Base-by-base conservation (phyloP, 2,888 invertebrate species). In the Stenoptilia bipunctidactyla region DNA sequence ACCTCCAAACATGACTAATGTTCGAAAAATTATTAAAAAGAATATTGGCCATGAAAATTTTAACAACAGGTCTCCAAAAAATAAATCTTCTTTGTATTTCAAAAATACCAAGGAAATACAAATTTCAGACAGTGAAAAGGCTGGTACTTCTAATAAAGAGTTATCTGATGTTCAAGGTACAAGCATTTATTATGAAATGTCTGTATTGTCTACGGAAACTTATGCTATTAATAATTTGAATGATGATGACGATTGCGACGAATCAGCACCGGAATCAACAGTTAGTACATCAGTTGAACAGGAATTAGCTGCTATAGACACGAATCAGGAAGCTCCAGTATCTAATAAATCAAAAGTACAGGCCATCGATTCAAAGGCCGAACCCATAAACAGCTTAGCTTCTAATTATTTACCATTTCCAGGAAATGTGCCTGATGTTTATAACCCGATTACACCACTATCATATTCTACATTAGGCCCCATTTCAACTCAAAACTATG, bases 41-140 rank as follows among this genome's bases (percentile, higher is more conserved):
- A 75, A 74, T 48, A 55, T 72, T 41, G 70, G 75, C 15, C 69
- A 13, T 6, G 34, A 34, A 13, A 13, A 13, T 12, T 63, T 75
- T 43, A 75, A 69, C 48, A 69, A 86, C 46, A 71, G 77, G 46
- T 75, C 74, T 36, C 82, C 82, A n/a, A 68, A 57, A 50, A 83
- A 82, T 51, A 77, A 74, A 54, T 79, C 82, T 15, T 70, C 77
- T 50, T 76, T 85, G 39, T 70, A 72, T 45, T 85, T 82, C 48
- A 85, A 86, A 50, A 85, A 87, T 62, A 86, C 86, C 50, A 85
- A 86, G 70, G 74, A 85, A 55, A 71, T 84, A 43, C 72, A 74
- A 44, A 58, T 82, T 41, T 55, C 66, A 49, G 82, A 84, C 52
- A 82, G 79, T 43, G 82, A 82, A 42, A 65, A 72, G 40, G 75